These are phyloP conservation scores for Lutjanus argentimaculatus DNA, from an alignment of 2,797 vertebrate species.

Conservation along the genomic window DNA sequence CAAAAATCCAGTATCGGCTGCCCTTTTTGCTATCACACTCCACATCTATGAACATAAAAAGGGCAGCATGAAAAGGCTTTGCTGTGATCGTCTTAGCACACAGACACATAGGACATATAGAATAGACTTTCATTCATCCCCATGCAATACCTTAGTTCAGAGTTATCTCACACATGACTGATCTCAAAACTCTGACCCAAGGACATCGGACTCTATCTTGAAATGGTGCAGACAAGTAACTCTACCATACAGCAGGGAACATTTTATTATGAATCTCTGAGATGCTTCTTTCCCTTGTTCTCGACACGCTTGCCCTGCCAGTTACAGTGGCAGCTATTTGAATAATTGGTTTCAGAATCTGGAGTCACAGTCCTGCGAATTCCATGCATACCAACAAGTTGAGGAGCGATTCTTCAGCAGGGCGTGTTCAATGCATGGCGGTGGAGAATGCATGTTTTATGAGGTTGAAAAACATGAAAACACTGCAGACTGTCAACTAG, in stretches of 20 bases:
- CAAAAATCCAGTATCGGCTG: too few relatives aligned
- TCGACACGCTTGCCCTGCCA: slow-evolving; percentile 69
- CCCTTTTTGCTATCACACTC: slow-evolving; percentile 28
- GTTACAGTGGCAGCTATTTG: slow-evolving; percentile 75
- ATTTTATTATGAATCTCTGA: slow-evolving; percentile 66
- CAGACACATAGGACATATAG: slow-evolving; percentile 16
- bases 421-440: slow-evolving; percentile 40
- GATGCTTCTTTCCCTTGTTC: slow-evolving; percentile 68
- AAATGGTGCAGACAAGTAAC: slow-evolving; percentile 53
- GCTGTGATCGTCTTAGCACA: slow-evolving; percentile 9
- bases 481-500: slow-evolving; percentile 48
- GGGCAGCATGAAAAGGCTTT: slow-evolving; percentile 16
- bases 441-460: slow-evolving; percentile 73
- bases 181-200: slow-evolving; percentile 48
- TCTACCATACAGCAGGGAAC: slow-evolving; percentile 29
- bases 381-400: slow-evolving; percentile 81
- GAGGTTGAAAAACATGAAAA: slow-evolving; percentile 65
- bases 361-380: slow-evolving; percentile 75
- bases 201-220: slow-evolving; percentile 49
- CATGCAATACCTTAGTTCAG: slow-evolving; percentile 47
- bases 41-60: slow-evolving; percentile 29
- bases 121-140: slow-evolving; percentile 45
- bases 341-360: slow-evolving; percentile 84
- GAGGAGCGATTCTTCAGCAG: slow-evolving; percentile 61
- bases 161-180: slow-evolving; percentile 64